These are phyloP conservation scores for Prionailurus viverrinus DNA, from an alignment of 2,113 vertebrate species.

Conservation along the genomic window DNA sequence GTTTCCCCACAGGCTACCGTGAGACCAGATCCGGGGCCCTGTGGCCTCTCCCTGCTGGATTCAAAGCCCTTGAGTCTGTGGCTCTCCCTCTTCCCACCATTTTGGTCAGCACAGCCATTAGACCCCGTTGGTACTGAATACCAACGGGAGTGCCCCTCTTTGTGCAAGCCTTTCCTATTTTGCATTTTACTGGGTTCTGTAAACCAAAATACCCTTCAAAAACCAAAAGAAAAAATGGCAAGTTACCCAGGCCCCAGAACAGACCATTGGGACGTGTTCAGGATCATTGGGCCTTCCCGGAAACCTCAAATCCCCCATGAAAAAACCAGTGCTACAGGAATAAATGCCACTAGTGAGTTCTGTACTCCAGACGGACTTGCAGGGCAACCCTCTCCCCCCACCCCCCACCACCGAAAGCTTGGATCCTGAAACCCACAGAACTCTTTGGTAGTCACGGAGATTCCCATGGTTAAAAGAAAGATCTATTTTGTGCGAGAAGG, in stretches of 20 bases:
- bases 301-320: background rate
- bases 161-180: background rate
- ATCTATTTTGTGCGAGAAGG: background rate
- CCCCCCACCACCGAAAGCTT: too few relatives aligned
- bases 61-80: background rate
- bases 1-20: background rate
- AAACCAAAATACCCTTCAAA: constrained; percentile 46
- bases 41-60: background rate
- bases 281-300: background rate
- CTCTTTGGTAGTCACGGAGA: too few relatives aligned
- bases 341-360: background rate
- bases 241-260: background rate
- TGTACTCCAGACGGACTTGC: background rate
- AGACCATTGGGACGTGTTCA: background rate
- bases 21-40: background rate
- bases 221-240: background rate
- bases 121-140: background rate
- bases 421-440: background rate
- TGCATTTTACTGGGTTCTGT: constrained; percentile 29
- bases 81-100: background rate
- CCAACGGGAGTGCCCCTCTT: background rate
- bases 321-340: background rate
- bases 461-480: background rate
- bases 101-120: background rate
- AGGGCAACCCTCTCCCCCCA: background rate